phyloP scores from a whole-genome alignment of 2,888 invertebrate species.

The Elysia crispata region DNA sequence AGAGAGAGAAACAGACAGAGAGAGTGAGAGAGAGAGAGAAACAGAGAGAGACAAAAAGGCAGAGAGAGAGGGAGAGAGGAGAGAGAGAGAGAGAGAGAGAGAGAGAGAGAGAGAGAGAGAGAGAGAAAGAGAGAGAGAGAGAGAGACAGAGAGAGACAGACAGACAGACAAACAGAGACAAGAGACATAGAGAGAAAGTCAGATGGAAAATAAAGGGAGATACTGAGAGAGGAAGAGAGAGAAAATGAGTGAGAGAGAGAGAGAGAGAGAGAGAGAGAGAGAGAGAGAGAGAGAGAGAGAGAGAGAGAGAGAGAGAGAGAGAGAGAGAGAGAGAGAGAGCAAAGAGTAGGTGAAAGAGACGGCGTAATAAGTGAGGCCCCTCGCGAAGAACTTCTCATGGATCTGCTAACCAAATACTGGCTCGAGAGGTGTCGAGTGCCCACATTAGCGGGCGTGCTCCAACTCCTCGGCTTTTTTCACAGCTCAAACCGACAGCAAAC shows the following conservation, averaged over 20 bases:
- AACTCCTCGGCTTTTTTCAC: too few relatives aligned
- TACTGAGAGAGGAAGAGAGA: constrained; percentile 38
- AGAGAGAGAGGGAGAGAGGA: constrained; percentile 1
- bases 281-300: constrained; percentile 14
- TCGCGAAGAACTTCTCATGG: too few relatives aligned
- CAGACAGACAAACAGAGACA: constrained; percentile 1
- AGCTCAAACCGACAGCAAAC: too few relatives aligned
- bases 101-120: background rate
- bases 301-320: background rate
- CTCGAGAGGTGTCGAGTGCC: too few relatives aligned
- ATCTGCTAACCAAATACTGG: too few relatives aligned
- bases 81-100: too few relatives aligned
- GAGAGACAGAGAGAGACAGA: constrained; percentile 11
- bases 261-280: constrained; percentile 30
- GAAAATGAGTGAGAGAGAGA: constrained; percentile 32
- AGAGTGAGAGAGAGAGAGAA: constrained; percentile 21
- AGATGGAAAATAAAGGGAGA: background rate
- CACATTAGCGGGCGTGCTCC: too few relatives aligned
- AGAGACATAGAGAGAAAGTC: constrained; percentile 4
- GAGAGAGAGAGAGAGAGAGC: background rate
- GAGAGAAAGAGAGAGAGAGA: background rate
- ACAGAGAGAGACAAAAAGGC: constrained; percentile 31
- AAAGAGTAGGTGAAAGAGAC: background rate
- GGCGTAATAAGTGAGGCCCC: too few relatives aligned
- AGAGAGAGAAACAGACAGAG: constrained; percentile 42